Percentiles rank a stretch among this genome's conserved stretches.
These are phyloP conservation scores for Dorcus hopei DNA, from an alignment of 2,888 invertebrate genomes.

Conservation along the genomic window DNA sequence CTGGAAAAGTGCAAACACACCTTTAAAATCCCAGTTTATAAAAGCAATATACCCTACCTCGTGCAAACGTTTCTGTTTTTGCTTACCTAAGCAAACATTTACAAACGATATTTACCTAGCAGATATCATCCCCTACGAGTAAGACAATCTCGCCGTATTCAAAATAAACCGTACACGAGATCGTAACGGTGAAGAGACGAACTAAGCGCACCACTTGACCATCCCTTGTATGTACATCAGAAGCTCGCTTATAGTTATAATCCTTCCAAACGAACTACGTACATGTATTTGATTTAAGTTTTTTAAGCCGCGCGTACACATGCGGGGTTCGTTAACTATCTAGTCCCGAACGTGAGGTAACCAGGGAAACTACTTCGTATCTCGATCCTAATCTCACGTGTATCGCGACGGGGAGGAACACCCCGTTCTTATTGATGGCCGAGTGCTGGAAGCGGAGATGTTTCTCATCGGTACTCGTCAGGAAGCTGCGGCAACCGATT, in stretches of 20 bases:
- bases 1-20: no score
- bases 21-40: no score
- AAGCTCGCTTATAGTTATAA: neutral
- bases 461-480: neutral
- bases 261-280: slow-evolving; percentile 6
- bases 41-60: no score
- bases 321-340: slow-evolving; percentile 15
- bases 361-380: slow-evolving; percentile 21
- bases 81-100: no score
- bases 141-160: no score
- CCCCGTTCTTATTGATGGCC: neutral
- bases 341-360: slow-evolving; percentile 23
- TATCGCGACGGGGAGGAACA: neutral
- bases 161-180: no score
- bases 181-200: no score
- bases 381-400: slow-evolving; percentile 13
- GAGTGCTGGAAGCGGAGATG: neutral
- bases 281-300: slow-evolving; percentile 16
- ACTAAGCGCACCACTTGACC: no score
- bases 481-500: neutral
- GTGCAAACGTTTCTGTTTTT: no score
- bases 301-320: slow-evolving; percentile 6
- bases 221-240: no score
- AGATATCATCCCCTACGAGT: no score
- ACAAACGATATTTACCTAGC: no score